Evolutionary conservation across 2,888 invertebrate species (phyloP), one percentile per base, ranked within the genome.

Genomic region (Dorcus parallelipipedus): DNA sequence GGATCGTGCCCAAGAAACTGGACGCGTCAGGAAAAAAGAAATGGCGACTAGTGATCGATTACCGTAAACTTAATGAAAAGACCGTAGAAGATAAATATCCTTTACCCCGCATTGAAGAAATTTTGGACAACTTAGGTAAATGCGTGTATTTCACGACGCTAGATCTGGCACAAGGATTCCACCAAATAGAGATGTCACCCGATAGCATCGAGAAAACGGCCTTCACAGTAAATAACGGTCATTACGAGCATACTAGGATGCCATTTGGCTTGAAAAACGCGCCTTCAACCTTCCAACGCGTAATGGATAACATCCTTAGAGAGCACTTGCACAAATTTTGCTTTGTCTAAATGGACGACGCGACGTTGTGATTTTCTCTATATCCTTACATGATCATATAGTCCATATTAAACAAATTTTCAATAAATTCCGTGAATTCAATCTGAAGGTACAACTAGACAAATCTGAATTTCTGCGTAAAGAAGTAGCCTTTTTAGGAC

Each of bases 251-350:
- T 51, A 43, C 45, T 7, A 17, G 63, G 0, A 67, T 71, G 69
- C 66, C 70, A 6, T 75, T 73, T 49, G 72, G 71, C 3, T 58
- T 73, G 5, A 49, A 64, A 1, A 72, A 72, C 43, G 71, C 71
- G 0, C 68, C 69, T 3, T 62, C 65, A 42, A 68, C 67, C 9
- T 75, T 71, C 53, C 69, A 70, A 50, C 43, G 58, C 3, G 51
- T 60, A 0, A 60, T 60, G 58, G 58, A 57, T 26, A 26, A 54
- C 3, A 40, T 61, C 8, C 38, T 62, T 38, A 53, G 41, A 43
- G 54, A 59, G 23, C 42, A 51, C 10, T n/a, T 59, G 9, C 47
- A 56, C 23, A 61, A 59, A 56, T 47, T 10, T 8, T 59, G 56
- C 38, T 56, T 59, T 20, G 59, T 59, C 3, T 59, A 62, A 41